Evolutionary conservation across 2,888 invertebrate genomes (phyloP), one percentile per base, ranked within the genome.

Genomic region (Dynastes maya): DNA sequence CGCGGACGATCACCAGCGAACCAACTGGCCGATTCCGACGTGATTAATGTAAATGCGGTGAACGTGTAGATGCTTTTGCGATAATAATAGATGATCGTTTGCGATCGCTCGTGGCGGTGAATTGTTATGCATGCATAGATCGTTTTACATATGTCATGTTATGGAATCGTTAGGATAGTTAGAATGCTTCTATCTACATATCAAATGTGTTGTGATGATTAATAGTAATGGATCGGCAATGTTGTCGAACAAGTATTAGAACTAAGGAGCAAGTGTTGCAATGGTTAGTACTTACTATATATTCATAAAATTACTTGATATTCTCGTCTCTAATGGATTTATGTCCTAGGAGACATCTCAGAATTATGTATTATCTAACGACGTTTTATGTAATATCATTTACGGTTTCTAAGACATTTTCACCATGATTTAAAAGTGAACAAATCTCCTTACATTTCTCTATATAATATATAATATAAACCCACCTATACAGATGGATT

Each of bases 61-160:
- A 53, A 53, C n/a, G 16, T 53, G n/a, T 53, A 53, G 16, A 53
- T 53, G 53, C 13, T 53, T 53, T 53, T 53, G 16, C 53, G 53
- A 45, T 45, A 45, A 45, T 45, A 45, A 45, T 45, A 53, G 53
- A 16, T 53, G 53, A 16, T n/a, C n/a, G 53, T 53, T 53, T n/a
- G 53, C 53, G n/a, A 53, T 53, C 53, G 53, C 53, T 16, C 53
- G 53, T 53, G 16, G 53, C 53, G 16, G 1, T 13, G n/a, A 53
- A 53, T 53, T 16, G 53, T 53, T 53, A 16, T 53, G 53, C 13
- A n/a, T 53, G n/a, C 53, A 53, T 53, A 53, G 53, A 53, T 53
- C 53, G 53, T 16, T 53, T 53, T 16, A 16, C 16, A 53, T n/a
- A 16, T 16, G 53, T 16, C 16, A 53, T 16, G 53, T 16, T 53